Base-by-base conservation (phyloP, 64 coral and sea anemone species). In the Astreopora myriophthalma region DNA sequence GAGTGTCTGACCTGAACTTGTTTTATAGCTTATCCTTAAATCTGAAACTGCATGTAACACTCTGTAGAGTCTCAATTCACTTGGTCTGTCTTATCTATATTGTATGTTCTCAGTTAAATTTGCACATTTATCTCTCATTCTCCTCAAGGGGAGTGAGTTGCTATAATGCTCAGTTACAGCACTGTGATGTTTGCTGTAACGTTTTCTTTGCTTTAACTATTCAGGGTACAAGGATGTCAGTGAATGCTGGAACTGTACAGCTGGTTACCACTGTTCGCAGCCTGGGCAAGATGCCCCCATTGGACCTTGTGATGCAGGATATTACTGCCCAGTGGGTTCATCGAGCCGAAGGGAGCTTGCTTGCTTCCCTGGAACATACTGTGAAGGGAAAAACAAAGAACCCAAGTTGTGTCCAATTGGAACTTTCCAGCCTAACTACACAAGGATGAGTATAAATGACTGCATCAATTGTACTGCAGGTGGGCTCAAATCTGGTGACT, bases 231-330 rank as follows among this genome's bases (percentile, higher is more conserved):
- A 95, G 48, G 83, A 65, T 22, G 90, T 93, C 35, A 88, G 90
- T 78, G 96, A 98, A 52, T 98, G 96, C 34, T 89, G 87, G 90
- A 90, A 93, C 85, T 98, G 96, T 32, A 95, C 94, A 65, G 94
- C 96, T 86, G 96, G 96, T 33, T 93, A 71, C 22, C 87, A 95
- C 27, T 98, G 96, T 52, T 95, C 96, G 24, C 12, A 75, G 28
- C 73, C 90, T 48, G 96, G 96, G 1, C 14, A 30, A 0, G 46
- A 82, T 78, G 49, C 80, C 5, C 89, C 96, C 8, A 64, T 79
- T 64, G 96, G 96, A 69, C 85, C 55, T 34, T 98, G 96, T 87
- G 66, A 74, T 25, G 72, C 96, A 16, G 96, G 96, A 11, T 91
- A 93, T 80, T 98, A 98, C 42, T 98, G 96, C 48, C 94, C 96